Percentiles rank a stretch among this genome's conserved stretches.
These are phyloP conservation scores for Dicranocentrus wangi DNA, from an alignment of 2,888 invertebrate genomes.

Conservation along the genomic window DNA sequence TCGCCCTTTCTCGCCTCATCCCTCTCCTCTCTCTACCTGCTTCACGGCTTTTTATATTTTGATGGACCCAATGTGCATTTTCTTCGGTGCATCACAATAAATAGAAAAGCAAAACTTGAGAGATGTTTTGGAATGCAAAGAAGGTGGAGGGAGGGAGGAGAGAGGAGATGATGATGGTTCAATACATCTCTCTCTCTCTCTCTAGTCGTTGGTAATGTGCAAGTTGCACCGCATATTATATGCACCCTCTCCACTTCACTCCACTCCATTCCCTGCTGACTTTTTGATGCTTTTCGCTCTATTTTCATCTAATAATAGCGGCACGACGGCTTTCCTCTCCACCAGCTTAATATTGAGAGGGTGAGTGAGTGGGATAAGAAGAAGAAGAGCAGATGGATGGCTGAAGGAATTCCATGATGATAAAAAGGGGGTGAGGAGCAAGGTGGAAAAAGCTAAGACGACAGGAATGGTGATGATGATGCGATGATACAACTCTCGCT, in stretches of 20 bases:
- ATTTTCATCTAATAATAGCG: constrained; percentile 60
- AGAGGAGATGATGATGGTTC: constrained; percentile 12
- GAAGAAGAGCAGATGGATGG: constrained; percentile 16
- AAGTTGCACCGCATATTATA: constrained; percentile 38
- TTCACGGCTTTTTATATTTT: constrained; percentile 31
- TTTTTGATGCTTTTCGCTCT: constrained; percentile 51
- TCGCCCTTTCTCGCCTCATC: constrained; percentile 16
- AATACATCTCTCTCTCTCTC: not conserved
- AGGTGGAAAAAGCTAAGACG: not conserved
- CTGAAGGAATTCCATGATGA: constrained; percentile 7
- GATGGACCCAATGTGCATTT: constrained; percentile 36
- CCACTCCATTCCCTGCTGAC: constrained; percentile 47
- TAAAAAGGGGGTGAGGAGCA: not conserved
- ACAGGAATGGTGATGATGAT: not conserved
- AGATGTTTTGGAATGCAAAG: constrained; percentile 28
- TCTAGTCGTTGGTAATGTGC: not conserved
- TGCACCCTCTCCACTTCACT: constrained; percentile 52
- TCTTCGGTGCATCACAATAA: constrained; percentile 44
- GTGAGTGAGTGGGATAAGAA: constrained; percentile 32
- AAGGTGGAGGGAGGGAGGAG: constrained; percentile 36
- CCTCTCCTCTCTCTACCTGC: constrained; percentile 31
- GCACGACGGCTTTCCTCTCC: constrained; percentile 32
- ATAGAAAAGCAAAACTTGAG: constrained; percentile 46
- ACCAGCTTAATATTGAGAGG: too few relatives aligned
- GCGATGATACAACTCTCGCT: not conserved